Conservation (phyloP, 2,797 vertebrate species). For the Anguilla marmorata region DNA sequence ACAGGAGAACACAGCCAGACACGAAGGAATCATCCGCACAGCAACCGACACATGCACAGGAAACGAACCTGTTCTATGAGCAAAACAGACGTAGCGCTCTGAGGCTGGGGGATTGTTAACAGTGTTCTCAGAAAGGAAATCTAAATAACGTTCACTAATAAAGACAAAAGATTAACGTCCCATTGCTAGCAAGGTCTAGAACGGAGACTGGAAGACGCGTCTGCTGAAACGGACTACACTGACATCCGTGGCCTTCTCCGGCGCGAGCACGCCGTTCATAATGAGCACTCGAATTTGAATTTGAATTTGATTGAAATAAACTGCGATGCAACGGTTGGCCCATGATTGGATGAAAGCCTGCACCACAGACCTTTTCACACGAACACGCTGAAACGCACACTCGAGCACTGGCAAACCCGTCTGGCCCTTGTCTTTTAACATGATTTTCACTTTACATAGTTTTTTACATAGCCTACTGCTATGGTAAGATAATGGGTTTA, state of each 20-base stretch:
- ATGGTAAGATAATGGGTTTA: slow-evolving; percentile 44
- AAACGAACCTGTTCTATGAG: slow-evolving; percentile 12
- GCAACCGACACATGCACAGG: slow-evolving; percentile 36
- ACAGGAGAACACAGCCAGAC: not conserved
- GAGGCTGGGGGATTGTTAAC: slow-evolving; percentile 45
- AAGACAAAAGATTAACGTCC: slow-evolving; percentile 45
- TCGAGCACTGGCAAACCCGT: not conserved
- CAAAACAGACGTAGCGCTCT: not conserved
- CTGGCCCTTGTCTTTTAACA: not conserved
- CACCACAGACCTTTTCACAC: not conserved
- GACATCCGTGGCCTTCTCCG: slow-evolving; percentile 63
- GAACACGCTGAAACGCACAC: slow-evolving; percentile 14
- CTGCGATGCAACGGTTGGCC: slow-evolving; percentile 30
- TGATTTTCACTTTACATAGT: slow-evolving; percentile 41
- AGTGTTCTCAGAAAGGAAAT: slow-evolving; percentile 62
- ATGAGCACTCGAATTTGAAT: slow-evolving; percentile 64
- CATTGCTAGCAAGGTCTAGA: slow-evolving; percentile 33
- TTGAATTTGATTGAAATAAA: slow-evolving; percentile 65
- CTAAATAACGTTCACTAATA: slow-evolving; percentile 44
- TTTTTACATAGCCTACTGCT: slow-evolving; percentile 29
- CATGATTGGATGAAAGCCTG: not conserved
- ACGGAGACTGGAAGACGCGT: slow-evolving; percentile 5
- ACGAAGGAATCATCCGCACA: not conserved
- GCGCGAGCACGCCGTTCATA: slow-evolving; percentile 70
- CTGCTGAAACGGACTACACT: not conserved